Conservation (phyloP, 2,888 invertebrate species). For the Drosophila limbata region DNA sequence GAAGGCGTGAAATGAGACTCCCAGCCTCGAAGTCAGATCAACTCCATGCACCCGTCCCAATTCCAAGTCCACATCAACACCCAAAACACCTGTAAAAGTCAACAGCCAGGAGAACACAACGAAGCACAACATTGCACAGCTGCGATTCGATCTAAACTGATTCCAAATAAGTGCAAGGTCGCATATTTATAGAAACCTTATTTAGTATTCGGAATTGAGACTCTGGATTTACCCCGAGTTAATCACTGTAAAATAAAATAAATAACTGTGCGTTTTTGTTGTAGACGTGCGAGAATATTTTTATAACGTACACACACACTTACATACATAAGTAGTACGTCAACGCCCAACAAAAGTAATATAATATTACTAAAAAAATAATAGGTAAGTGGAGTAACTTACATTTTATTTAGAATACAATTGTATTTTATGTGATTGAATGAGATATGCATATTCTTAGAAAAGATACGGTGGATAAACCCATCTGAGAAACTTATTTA, state of each 20-base stretch:
- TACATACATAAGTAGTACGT: too few species aligned
- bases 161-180: background rate
- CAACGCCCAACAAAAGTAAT: too few species aligned
- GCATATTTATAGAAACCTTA: slow-evolving; percentile 23
- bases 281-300: too few species aligned
- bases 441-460: too few species aligned
- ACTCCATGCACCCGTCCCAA: slow-evolving; percentile 79
- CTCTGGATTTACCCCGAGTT: slow-evolving; percentile 4
- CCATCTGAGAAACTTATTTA: too few species aligned
- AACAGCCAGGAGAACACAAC: slow-evolving; percentile 27
- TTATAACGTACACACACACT: too few species aligned
- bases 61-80: slow-evolving; percentile 72
- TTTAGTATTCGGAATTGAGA: background rate
- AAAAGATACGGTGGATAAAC: too few species aligned
- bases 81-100: slow-evolving; percentile 29
- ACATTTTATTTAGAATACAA: too few species aligned
- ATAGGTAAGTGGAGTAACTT: too few species aligned
- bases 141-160: slow-evolving; percentile 18
- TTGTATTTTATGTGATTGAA: too few species aligned
- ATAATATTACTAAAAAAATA: too few species aligned
- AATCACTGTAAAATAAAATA: background rate
- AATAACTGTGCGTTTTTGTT: too few species aligned
- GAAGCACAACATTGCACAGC: slow-evolving; percentile 39
- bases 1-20: slow-evolving; percentile 77
- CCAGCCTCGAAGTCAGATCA: slow-evolving; percentile 70